phyloP scores from a whole-genome alignment of 2,888 invertebrate genomes.

The Pyrgus malvae region DNA sequence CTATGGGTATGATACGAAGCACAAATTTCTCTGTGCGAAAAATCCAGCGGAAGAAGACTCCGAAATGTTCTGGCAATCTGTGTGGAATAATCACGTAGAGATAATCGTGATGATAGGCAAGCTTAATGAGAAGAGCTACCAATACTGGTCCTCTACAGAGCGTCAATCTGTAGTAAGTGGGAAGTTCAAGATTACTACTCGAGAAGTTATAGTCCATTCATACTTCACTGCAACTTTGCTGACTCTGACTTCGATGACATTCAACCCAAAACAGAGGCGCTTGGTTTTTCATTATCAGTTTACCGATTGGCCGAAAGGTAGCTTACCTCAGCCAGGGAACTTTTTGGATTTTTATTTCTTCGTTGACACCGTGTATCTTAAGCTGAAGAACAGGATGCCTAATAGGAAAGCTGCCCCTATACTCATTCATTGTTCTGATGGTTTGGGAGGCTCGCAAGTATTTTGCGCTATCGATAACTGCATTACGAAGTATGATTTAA shows the following conservation, averaged over 20 bases:
- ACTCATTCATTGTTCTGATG: slow-evolving; percentile 14
- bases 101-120: slow-evolving; percentile 13
- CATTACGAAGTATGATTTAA: slow-evolving; percentile 5
- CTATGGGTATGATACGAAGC: slow-evolving; percentile 15
- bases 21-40: slow-evolving; percentile 14
- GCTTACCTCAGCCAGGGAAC: slow-evolving; percentile 22
- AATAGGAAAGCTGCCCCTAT: slow-evolving; percentile 18
- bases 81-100: slow-evolving; percentile 7
- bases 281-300: slow-evolving; percentile 27
- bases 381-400: slow-evolving; percentile 21
- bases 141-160: slow-evolving; percentile 14
- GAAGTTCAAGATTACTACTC: slow-evolving; percentile 9
- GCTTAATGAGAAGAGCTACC: slow-evolving; percentile 12
- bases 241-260: background rate
- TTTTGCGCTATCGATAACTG: slow-evolving; percentile 5
- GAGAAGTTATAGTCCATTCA: background rate
- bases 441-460: slow-evolving; percentile 28
- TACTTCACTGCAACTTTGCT: background rate
- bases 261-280: slow-evolving; percentile 16
- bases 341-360: slow-evolving; percentile 19
- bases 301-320: slow-evolving; percentile 26
- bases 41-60: slow-evolving; percentile 13
- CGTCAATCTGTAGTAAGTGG: slow-evolving; percentile 5
- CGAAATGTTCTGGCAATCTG: slow-evolving; percentile 7
- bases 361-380: background rate